Evolutionary conservation across 1,140 invertebrate genomes (phyloP).

Genomic region (Lordiphosa clarofinis): DNA sequence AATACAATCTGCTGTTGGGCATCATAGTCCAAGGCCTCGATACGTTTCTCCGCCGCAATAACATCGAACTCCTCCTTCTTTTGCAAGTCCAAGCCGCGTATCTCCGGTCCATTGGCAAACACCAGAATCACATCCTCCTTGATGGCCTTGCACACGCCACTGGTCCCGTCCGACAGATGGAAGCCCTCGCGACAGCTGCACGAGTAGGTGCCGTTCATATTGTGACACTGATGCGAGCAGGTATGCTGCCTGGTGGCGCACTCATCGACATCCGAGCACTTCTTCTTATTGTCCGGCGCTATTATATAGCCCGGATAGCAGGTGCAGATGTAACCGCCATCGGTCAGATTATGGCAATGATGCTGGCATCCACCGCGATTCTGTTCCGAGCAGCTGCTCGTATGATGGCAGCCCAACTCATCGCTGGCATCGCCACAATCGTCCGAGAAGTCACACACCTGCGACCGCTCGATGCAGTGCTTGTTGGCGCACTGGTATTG

Average conservation of each 20-base stretch:
- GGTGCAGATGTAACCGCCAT: conserved; percentile 92
- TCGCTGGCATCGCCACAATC: conserved; percentile 89
- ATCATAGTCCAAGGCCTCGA: conserved; percentile 94
- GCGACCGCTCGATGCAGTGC: conserved; percentile 89
- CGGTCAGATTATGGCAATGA: conserved; percentile 91
- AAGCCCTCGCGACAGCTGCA: conserved; percentile 94
- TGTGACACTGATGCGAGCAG: conserved; percentile 95
- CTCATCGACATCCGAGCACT: conserved; percentile 94
- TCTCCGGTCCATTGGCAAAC: conserved; percentile 91
- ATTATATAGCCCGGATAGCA: conserved; percentile 93
- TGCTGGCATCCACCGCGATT: conserved; percentile 94
- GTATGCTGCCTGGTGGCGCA: conserved; percentile 90
- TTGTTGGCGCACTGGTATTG: conserved; percentile 96
- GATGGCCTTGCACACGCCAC: conserved; percentile 89
- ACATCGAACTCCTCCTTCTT: conserved; percentile 87
- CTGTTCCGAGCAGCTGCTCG: conserved; percentile 85
- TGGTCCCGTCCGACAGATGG: conserved; percentile 85
- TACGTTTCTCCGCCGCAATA: conserved; percentile 89
- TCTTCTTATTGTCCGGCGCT: conserved; percentile 86
- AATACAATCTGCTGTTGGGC: conserved; percentile 90
- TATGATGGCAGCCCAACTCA: conserved; percentile 92
- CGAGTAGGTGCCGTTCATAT: conserved; percentile 94
- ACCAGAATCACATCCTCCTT: conserved; percentile 84
- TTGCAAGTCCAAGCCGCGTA: conserved; percentile 86
- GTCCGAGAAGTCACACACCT: conserved; percentile 87